Conservation (phyloP, 2,888 invertebrate genomes). For the Chalcis sispes region DNA sequence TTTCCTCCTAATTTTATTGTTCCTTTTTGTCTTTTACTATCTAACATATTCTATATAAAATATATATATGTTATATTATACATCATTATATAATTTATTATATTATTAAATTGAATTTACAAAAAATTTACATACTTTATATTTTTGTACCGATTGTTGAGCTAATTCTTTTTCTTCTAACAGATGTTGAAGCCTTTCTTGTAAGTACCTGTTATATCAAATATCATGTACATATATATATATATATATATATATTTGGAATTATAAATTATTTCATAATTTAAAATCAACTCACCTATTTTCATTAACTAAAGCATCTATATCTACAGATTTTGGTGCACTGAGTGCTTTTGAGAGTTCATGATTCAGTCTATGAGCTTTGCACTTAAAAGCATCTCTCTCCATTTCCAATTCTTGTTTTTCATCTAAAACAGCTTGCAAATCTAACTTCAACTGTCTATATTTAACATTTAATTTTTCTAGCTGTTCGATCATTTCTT, state of each 20-base stretch:
- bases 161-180: conserved; percentile 88
- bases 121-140: conserved; percentile 80
- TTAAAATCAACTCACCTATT: conserved; percentile 79
- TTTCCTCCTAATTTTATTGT: conserved; percentile 82
- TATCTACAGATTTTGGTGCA: conserved; percentile 81
- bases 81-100: conserved; percentile 20
- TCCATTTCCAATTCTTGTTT: conserved; percentile 89
- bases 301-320: conserved; percentile 88
- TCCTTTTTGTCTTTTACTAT: conserved; percentile 85
- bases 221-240: conserved; percentile 13
- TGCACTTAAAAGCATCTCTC: conserved; percentile 89
- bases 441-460: conserved; percentile 85
- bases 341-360: conserved; percentile 85
- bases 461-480: conserved; percentile 83
- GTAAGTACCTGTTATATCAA: conserved; percentile 79
- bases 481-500: conserved; percentile 82
- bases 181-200: conserved; percentile 87
- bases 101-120: conserved; percentile 13
- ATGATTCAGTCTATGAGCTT: conserved; percentile 88
- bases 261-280: background rate
- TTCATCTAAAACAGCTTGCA: conserved; percentile 88
- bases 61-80: conserved; percentile 11
- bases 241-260: conserved; percentile 2
- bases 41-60: conserved; percentile 81
- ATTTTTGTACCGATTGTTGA: conserved; percentile 84